Percentiles rank a stretch among this genome's conserved stretches.
Conservation (phyloP, 2,113 vertebrate genomes). For the Chunga burmeisteri region DNA sequence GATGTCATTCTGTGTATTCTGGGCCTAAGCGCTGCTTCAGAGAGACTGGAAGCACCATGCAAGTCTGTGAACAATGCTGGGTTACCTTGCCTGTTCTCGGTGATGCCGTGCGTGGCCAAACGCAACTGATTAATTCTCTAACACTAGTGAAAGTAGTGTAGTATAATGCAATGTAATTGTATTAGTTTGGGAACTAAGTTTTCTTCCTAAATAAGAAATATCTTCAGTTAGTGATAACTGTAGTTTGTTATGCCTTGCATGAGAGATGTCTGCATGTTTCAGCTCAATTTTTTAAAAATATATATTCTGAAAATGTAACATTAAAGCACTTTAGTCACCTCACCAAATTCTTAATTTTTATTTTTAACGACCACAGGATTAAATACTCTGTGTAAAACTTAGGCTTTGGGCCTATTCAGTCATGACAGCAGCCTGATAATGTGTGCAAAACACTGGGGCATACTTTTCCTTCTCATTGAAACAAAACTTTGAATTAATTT, state of each 20-base stretch:
- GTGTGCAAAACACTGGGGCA: not conserved
- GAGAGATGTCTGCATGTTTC: not conserved
- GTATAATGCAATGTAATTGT: not conserved
- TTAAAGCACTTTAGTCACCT: not conserved
- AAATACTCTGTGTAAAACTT: not conserved
- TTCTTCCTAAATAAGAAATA: not conserved
- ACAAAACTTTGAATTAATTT: not conserved
- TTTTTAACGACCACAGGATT: not conserved
- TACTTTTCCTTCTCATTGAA: not conserved
- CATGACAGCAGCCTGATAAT: not conserved
- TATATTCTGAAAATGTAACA: not conserved
- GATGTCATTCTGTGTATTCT: conserved; percentile 1
- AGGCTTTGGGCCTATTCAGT: not conserved
- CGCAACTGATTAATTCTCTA: not conserved
- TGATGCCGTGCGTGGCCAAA: not conserved
- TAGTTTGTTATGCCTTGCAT: not conserved
- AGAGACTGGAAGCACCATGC: not conserved
- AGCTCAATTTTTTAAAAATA: not conserved
- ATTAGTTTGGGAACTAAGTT: not conserved
- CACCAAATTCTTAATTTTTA: not conserved
- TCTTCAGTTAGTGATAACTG: not conserved
- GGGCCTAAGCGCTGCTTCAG: not conserved
- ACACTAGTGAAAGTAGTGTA: not conserved
- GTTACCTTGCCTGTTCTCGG: not conserved
- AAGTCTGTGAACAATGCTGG: not conserved